These are phyloP conservation scores for Phodopus roborovskii DNA, from an alignment of 2,113 vertebrate species.

Conservation along the genomic window DNA sequence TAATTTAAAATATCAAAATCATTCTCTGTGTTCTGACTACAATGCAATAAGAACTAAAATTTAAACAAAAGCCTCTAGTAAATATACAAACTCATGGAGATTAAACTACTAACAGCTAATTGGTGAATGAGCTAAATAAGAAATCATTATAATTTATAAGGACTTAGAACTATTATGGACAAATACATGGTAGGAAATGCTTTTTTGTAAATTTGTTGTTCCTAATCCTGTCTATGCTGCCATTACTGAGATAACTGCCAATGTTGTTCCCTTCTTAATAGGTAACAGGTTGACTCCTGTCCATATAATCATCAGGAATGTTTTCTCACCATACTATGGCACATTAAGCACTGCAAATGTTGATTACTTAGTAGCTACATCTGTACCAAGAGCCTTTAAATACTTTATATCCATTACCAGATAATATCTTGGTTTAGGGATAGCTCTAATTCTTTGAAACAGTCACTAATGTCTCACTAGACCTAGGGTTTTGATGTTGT, in stretches of 20 bases:
- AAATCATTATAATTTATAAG: background rate
- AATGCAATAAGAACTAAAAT: background rate
- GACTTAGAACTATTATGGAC: background rate
- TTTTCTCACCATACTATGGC: background rate
- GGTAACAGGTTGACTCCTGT: background rate
- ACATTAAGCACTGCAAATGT: background rate
- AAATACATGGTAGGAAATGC: background rate
- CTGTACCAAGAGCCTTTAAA: background rate
- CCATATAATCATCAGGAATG: background rate
- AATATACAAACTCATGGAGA: background rate
- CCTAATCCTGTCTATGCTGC: background rate
- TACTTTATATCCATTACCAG: constrained; percentile 2
- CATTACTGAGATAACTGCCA: background rate
- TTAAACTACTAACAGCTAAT: background rate
- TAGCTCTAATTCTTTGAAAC: background rate
- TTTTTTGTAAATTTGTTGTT: background rate
- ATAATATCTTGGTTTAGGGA: background rate
- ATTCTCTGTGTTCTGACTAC: background rate
- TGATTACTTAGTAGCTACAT: constrained; percentile 25
- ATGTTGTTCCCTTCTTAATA: background rate
- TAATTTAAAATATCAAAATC: background rate
- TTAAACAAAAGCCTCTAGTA: background rate
- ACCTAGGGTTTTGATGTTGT: background rate
- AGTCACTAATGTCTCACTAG: constrained; percentile 18
- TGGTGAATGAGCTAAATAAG: background rate